A percentile compares a stretch with the other conserved stretches of the same genome.
phyloP scores from a whole-genome alignment of 2,888 invertebrate species.

The Idaea aversata region DNA sequence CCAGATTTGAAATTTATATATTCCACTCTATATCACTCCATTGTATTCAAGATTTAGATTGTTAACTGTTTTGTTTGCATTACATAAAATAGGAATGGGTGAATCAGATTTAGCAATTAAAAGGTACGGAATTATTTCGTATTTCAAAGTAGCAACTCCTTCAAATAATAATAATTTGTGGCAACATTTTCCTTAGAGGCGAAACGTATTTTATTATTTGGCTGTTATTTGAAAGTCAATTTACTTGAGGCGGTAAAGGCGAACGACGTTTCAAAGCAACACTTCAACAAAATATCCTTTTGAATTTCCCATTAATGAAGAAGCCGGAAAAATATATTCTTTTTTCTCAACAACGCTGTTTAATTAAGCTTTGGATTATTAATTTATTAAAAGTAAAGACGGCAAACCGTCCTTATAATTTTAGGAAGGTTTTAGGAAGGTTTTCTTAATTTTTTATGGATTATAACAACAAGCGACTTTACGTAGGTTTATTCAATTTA shows the following conservation, averaged over 20 bases:
- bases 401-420: constrained; percentile 5
- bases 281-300: constrained; percentile 48
- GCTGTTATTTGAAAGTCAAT: constrained; percentile 51
- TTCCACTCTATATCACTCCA: too few species aligned
- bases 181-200: constrained; percentile 31
- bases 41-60: too few species aligned
- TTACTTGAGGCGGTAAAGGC: constrained; percentile 40
- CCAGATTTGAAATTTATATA: too few species aligned
- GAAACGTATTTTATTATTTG: constrained; percentile 42
- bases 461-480: not conserved
- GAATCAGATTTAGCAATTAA: too few species aligned
- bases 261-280: constrained; percentile 42
- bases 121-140: constrained; percentile 3
- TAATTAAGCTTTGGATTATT: constrained; percentile 19
- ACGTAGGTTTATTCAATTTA: not conserved
- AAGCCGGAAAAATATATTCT: constrained; percentile 41
- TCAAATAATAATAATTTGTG: constrained; percentile 16
- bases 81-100: too few species aligned
- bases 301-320: constrained; percentile 42
- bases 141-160: constrained; percentile 14
- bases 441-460: not conserved
- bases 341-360: constrained; percentile 15
- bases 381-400: constrained; percentile 19
- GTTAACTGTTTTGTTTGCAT: too few species aligned
- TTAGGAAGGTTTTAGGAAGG: constrained; percentile 5